Evolutionary conservation across 1,140 invertebrate species (phyloP).

Genomic region (Aplysia californica): DNA sequence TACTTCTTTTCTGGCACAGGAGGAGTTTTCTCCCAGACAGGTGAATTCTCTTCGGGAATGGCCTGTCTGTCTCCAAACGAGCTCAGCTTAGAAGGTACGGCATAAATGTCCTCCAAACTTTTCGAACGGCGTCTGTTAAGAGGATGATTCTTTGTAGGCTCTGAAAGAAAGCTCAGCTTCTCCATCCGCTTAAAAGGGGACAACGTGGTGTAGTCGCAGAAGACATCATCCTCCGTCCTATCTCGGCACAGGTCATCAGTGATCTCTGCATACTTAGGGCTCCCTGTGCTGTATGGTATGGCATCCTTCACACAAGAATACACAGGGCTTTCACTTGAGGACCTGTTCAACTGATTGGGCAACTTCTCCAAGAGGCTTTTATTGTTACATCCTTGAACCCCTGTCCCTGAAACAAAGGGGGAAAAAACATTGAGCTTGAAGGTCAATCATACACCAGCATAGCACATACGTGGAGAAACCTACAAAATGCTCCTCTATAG

Average conservation of each 20-base stretch:
- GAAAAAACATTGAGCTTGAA: too few relatives aligned
- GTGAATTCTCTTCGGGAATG: background rate
- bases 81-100: background rate
- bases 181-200: background rate
- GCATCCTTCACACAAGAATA: conserved; percentile 1
- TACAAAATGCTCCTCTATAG: too few relatives aligned
- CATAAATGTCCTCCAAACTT: conserved; percentile 27
- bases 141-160: background rate
- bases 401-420: too few relatives aligned
- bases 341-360: background rate
- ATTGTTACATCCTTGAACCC: too few relatives aligned
- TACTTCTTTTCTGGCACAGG: conserved; percentile 4
- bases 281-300: conserved; percentile 17
- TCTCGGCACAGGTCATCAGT: background rate
- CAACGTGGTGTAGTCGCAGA: conserved; percentile 6
- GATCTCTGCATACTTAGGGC: conserved; percentile 15
- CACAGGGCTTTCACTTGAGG: conserved; percentile 6
- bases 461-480: too few relatives aligned
- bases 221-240: background rate
- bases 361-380: too few relatives aligned
- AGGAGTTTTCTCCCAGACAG: background rate
- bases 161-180: background rate
- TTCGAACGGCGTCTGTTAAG: conserved; percentile 15
- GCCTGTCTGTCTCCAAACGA: background rate
- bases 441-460: too few relatives aligned